Evolutionary conservation across 2,888 invertebrate species (phyloP), one percentile per base, ranked within the genome.

Genomic region (Epistrophe eligans): DNA sequence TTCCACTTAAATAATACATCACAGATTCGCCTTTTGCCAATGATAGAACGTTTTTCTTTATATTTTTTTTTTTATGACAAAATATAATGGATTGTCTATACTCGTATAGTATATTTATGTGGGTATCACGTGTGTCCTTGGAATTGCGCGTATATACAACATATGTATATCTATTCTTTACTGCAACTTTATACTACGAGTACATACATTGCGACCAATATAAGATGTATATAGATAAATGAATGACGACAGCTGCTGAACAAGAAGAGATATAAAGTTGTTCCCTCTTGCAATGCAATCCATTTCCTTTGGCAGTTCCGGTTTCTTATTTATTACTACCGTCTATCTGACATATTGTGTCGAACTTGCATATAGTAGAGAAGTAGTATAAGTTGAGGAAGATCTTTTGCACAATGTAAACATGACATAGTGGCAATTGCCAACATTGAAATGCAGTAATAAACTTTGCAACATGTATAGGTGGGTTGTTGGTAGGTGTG

Each of bases 381-480:
- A 48, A 19, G 6, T 24, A 32, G 5, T 24, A 28, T 24, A 17
- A 32, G 71, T 57, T 19, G 32, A 28, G 38, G 17, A 79, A 50
- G 72, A 82, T 66, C 74, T 79, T 58, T n/a, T 74, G 70, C 87
- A 55, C 55, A 87, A 79, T 87, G 83, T 87, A 79, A 76, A 83
- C 87, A 87, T 87, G 87, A 83, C 79, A 79, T 87, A 76, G 79
- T 87, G 76, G 87, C 85, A 85, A 80, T 81, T 81, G 77, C 45
- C 52, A 58, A 57, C 71, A 82, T 79, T 48, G 43, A 67, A 77
- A 70, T 73, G 60, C 24, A 67, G 19, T 71, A 76, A 83, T 87
- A 87, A 87, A 83, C 60, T 55, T 24, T 64, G 71, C 24, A 58
- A 62, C 24, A 2, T 24, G 74, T 58, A 32, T 24, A 35, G 35